Conservation (phyloP, 2,113 vertebrate genomes). For the Ammodytes marinus region DNA sequence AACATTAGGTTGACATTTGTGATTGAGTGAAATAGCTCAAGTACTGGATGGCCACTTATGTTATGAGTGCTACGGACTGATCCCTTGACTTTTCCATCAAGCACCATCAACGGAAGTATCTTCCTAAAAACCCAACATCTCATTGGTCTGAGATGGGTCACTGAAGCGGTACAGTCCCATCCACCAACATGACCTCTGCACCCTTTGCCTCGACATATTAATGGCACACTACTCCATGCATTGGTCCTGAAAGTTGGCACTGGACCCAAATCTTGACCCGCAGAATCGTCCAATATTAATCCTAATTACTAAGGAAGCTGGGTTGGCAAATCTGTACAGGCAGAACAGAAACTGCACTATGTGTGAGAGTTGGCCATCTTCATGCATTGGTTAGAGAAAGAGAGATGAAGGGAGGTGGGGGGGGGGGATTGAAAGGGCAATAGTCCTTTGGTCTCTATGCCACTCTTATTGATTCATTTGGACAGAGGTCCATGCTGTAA, state of each 20-base stretch:
- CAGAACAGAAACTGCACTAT: slow-evolving; percentile 1
- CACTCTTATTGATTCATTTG: slow-evolving; percentile 53
- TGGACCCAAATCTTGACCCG: not conserved
- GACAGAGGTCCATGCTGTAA: slow-evolving; percentile 39
- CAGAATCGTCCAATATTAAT: not conserved
- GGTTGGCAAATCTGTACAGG: not conserved
- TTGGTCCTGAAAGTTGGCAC: not conserved
- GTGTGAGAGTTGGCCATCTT: not conserved
- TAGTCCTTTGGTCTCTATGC: slow-evolving; percentile 21
- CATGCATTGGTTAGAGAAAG: not conserved
- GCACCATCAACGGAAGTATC: not conserved
- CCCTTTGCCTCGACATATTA: not conserved
- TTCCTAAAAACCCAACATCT: not conserved
- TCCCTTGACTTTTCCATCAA: not conserved
- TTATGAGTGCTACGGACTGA: not conserved
- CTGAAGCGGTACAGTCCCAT: not conserved
- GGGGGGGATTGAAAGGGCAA: slow-evolving; percentile 28
- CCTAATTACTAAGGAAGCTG: not conserved
- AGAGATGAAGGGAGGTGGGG: not conserved
- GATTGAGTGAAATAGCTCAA: not conserved
- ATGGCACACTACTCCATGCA: not conserved
- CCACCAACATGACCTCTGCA: not conserved
- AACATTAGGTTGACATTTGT: not conserved
- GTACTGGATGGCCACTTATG: not conserved
- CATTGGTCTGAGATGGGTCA: not conserved